Percentiles rank a stretch among this genome's conserved stretches.
phyloP scores from a whole-genome alignment of 1,140 invertebrate genomes.

The Leptinotarsa undecemlineata region DNA sequence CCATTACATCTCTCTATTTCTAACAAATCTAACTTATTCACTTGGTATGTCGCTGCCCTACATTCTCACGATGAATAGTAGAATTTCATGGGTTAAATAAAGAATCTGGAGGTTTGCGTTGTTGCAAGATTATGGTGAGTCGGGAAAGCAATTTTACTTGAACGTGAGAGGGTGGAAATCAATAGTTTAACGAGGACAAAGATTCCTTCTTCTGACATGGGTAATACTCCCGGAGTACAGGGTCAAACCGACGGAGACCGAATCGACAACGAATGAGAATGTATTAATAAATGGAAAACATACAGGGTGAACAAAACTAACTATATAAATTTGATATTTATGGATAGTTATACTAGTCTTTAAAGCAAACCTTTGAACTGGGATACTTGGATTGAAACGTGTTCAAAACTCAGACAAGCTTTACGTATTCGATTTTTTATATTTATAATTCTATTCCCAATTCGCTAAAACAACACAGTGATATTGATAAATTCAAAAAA shows the following conservation, averaged over 20 bases:
- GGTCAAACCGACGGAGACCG: neutral
- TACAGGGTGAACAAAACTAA: no score
- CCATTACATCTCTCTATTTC: neutral
- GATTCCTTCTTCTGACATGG: slow-evolving; percentile 30
- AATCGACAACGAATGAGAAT: no score
- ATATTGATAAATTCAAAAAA: no score
- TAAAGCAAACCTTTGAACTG: no score
- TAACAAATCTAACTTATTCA: neutral
- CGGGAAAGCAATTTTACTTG: slow-evolving; percentile 33
- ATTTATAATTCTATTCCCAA: no score
- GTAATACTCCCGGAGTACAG: slow-evolving; percentile 21
- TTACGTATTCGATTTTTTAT: no score
- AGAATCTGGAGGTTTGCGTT: slow-evolving; percentile 31
- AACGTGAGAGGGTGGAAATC: slow-evolving; percentile 33
- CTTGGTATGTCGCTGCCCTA: slow-evolving; percentile 6
- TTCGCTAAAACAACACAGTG: no score
- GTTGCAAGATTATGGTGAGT: slow-evolving; percentile 29
- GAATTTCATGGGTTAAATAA: slow-evolving; percentile 31
- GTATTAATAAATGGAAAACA: no score
- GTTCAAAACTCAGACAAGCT: no score
- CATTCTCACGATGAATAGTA: slow-evolving; percentile 32
- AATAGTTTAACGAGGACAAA: slow-evolving; percentile 34
- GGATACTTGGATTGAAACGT: no score
- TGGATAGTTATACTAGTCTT: no score
- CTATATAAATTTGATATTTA: no score